Evolutionary conservation across 2,113 vertebrate species (phyloP).

Genomic region (Ammospiza caudacuta): DNA sequence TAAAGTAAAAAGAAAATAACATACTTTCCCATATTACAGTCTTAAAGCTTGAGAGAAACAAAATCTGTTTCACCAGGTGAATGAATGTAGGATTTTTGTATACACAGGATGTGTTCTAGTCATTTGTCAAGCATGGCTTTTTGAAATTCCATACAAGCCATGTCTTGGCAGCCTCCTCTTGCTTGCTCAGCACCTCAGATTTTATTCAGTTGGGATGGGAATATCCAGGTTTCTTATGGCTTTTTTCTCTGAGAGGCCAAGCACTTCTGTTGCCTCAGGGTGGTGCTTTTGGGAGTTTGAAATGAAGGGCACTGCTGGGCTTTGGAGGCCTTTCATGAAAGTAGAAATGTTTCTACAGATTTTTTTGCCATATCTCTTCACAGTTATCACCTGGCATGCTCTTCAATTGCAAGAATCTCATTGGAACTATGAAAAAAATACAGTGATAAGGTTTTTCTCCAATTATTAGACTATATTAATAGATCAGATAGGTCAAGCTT

Average conservation of each 20-base stretch:
- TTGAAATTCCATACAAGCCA: background rate
- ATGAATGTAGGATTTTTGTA: background rate
- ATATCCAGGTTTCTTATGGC: background rate
- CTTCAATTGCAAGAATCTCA: background rate
- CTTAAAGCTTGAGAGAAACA: background rate
- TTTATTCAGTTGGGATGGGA: background rate
- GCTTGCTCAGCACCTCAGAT: background rate
- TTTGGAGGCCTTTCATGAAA: background rate
- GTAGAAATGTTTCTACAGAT: background rate
- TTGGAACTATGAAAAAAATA: background rate
- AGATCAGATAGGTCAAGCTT: background rate
- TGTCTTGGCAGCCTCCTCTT: background rate
- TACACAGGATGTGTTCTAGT: background rate
- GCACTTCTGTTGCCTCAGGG: background rate
- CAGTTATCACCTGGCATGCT: background rate
- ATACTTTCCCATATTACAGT: background rate
- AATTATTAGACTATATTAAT: background rate
- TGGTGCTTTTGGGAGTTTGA: background rate
- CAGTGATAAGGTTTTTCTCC: background rate
- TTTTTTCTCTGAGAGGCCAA: background rate
- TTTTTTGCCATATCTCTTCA: background rate
- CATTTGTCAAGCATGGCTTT: constrained; percentile 7
- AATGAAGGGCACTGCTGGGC: background rate
- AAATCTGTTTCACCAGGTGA: constrained; percentile 20
- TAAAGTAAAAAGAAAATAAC: constrained; percentile 19